Percentiles rank a stretch among this genome's conserved stretches.
These are phyloP conservation scores for Characodon lateralis DNA, from an alignment of 2,797 vertebrate genomes.

Conservation along the genomic window DNA sequence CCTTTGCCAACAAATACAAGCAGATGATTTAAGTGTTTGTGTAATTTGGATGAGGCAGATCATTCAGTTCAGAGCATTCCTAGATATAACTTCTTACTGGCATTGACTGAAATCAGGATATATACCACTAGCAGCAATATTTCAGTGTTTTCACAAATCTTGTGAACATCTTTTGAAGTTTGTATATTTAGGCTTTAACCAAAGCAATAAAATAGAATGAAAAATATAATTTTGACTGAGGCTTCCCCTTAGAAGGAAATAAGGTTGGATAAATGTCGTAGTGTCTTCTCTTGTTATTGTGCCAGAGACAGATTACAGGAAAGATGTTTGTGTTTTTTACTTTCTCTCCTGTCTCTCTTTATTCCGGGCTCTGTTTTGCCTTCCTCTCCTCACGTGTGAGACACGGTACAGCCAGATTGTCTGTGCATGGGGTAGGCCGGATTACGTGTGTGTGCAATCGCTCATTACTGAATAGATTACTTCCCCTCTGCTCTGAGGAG, in stretches of 20 bases:
- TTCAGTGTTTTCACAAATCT: background rate
- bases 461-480: slow-evolving; percentile 67
- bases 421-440: slow-evolving; percentile 49
- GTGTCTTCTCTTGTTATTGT: slow-evolving; percentile 16
- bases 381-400: slow-evolving; percentile 59
- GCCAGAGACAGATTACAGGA: slow-evolving; percentile 42
- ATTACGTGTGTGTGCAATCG: slow-evolving; percentile 49
- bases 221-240: background rate
- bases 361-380: slow-evolving; percentile 5
- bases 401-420: slow-evolving; percentile 63
- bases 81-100: background rate
- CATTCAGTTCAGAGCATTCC: background rate
- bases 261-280: background rate
- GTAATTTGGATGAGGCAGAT: background rate
- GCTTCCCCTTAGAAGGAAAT: slow-evolving; percentile 1
- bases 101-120: background rate
- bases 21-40: slow-evolving; percentile 1
- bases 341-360: background rate
- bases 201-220: background rate
- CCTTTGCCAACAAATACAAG: background rate
- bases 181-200: background rate
- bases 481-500: slow-evolving; percentile 30
- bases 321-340: slow-evolving; percentile 33
- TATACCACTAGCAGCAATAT: background rate
- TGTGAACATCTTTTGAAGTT: background rate